phyloP scores from a whole-genome alignment of 1,140 invertebrate species.

The Sycobia sp. region DNA sequence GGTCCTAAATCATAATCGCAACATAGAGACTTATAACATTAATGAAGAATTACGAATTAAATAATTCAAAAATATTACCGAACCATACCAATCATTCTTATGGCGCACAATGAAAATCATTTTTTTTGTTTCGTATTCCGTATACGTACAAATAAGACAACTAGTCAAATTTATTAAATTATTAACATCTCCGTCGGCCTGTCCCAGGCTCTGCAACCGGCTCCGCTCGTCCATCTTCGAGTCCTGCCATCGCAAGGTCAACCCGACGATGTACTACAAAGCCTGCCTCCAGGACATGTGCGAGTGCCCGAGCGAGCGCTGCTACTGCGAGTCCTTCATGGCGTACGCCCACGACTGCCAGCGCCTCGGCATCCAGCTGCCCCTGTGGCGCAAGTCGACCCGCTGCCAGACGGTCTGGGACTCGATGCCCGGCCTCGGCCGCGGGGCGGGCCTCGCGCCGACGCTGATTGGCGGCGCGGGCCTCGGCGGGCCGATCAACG shows the following conservation, averaged over 20 bases:
- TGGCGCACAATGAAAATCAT: too few relatives aligned
- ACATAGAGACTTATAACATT: too few relatives aligned
- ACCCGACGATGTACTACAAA: slow-evolving; percentile 78
- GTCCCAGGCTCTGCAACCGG: slow-evolving; percentile 48
- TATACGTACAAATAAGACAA: too few relatives aligned
- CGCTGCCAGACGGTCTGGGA: slow-evolving; percentile 63
- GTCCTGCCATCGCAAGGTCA: slow-evolving; percentile 75
- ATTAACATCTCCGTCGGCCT: too few relatives aligned
- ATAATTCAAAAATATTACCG: too few relatives aligned
- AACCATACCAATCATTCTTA: too few relatives aligned
- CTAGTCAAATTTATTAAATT: too few relatives aligned
- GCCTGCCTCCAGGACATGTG: slow-evolving; percentile 90
- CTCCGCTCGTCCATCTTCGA: slow-evolving; percentile 52
- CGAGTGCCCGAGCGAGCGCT: slow-evolving; percentile 79
- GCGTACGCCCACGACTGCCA: slow-evolving; percentile 87
- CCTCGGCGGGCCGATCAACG: neutral
- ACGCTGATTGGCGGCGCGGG: too few relatives aligned
- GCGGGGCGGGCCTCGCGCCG: neutral
- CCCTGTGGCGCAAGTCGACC: slow-evolving; percentile 69
- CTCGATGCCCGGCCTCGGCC: slow-evolving; percentile 5
- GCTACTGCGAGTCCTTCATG: slow-evolving; percentile 87
- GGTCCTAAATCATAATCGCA: too few relatives aligned
- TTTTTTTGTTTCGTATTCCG: too few relatives aligned
- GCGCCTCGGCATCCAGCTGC: slow-evolving; percentile 72
- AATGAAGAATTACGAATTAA: too few relatives aligned